phyloP scores from a whole-genome alignment of 1,140 invertebrate species.

The Carposina sasakii region DNA sequence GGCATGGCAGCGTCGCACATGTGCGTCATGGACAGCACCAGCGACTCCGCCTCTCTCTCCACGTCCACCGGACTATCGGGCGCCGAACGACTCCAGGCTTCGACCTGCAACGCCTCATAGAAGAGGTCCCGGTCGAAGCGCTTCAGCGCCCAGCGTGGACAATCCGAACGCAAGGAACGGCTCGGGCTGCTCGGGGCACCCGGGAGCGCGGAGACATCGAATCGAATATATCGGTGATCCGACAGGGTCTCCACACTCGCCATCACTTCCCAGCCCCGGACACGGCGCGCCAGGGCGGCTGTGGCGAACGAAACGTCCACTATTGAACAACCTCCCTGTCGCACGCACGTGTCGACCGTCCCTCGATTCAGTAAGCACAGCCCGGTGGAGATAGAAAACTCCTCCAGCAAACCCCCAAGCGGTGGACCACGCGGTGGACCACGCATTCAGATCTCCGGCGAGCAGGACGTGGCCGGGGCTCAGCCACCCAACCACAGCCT shows the following conservation, averaged over 20 bases:
- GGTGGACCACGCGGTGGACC: background rate
- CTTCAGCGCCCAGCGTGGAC: background rate
- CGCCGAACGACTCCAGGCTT: background rate
- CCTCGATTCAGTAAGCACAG: background rate
- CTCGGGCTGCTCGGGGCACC: too few relatives aligned
- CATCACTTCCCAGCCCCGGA: slow-evolving; percentile 15
- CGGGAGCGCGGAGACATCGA: slow-evolving; percentile 6
- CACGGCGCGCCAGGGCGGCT: background rate
- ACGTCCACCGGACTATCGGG: background rate
- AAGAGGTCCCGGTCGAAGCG: background rate
- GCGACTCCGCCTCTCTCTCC: background rate
- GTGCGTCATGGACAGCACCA: background rate
- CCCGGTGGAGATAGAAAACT: too few relatives aligned
- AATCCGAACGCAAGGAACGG: background rate
- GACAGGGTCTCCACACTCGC: slow-evolving; percentile 21
- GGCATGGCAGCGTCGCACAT: slow-evolving; percentile 7
- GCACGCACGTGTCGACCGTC: background rate
- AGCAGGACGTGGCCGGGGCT: background rate
- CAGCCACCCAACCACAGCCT: background rate
- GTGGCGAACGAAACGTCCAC: background rate
- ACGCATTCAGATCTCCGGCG: background rate
- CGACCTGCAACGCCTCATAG: background rate
- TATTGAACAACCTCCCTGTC: background rate
- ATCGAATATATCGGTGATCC: slow-evolving; percentile 21
- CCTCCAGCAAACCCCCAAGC: background rate